Conservation (phyloP, 1,140 invertebrate genomes). For the Drosophila seguyi region DNA sequence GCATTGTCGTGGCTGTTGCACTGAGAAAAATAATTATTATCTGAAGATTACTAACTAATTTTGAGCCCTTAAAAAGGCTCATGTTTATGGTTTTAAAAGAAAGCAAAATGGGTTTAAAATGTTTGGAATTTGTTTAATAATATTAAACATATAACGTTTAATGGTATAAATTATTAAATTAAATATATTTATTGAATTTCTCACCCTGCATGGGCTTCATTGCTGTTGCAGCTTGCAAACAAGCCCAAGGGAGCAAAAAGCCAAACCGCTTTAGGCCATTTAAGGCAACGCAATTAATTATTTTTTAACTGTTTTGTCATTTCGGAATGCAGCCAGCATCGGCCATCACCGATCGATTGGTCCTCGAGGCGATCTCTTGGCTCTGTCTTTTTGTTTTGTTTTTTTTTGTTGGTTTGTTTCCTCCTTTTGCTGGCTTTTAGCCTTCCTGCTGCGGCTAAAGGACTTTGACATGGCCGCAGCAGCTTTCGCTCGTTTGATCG, state of each 20-base stretch:
- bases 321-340: constrained; percentile 76
- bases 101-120: no score
- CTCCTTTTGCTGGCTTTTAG: constrained; percentile 26
- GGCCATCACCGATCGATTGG: constrained; percentile 78
- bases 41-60: background rate
- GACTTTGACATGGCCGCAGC: constrained; percentile 76
- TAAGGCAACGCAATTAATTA: constrained; percentile 85
- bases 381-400: constrained; percentile 14
- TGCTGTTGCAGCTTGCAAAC: constrained; percentile 72
- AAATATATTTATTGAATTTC: background rate
- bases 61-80: background rate
- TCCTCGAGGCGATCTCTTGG: constrained; percentile 19
- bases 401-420: constrained; percentile 5
- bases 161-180: no score
- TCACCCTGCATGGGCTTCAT: background rate
- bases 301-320: constrained; percentile 85
- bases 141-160: no score
- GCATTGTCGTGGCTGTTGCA: constrained; percentile 39
- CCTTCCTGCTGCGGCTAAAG: constrained; percentile 60
- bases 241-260: constrained; percentile 59
- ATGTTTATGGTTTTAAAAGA: background rate
- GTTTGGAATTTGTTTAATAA: no score
- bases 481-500: constrained; percentile 83
- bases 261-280: constrained; percentile 82
- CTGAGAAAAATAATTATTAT: constrained; percentile 1